phyloP scores from a whole-genome alignment of 2,888 invertebrate species.

The Morinoia aosen region DNA sequence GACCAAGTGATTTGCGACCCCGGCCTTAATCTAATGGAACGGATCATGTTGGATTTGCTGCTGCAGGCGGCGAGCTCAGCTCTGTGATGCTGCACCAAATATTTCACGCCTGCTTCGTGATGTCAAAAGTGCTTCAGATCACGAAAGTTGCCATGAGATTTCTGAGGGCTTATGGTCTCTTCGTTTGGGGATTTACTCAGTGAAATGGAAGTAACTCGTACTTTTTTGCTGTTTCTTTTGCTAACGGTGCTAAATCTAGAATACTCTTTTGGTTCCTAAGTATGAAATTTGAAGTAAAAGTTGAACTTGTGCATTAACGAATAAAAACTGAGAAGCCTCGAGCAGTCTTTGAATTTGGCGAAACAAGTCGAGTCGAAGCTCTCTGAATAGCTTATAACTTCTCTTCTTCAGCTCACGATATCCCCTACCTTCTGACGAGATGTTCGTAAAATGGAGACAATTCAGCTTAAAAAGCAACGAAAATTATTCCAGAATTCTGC shows the following conservation, averaged over 20 bases:
- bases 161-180: neutral
- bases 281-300: no score
- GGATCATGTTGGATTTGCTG: neutral
- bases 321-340: no score
- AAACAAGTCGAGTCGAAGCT: no score
- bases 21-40: conserved; percentile 2
- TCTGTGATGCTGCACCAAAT: neutral
- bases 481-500: no score
- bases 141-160: neutral
- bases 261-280: no score
- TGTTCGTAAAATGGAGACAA: no score
- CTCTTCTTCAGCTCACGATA: no score
- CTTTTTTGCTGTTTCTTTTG: neutral
- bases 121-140: neutral
- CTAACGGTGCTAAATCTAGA: neutral
- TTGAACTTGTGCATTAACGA: no score
- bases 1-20: neutral
- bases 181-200: neutral
- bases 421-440: no score
- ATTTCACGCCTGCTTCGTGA: neutral
- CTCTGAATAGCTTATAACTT: no score
- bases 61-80: neutral
- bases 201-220: neutral
- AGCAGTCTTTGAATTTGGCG: no score
- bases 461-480: no score